A percentile compares a stretch with the other conserved stretches of the same genome.
Conservation (phyloP, 2,888 invertebrate species). For the Limnephilus marmoratus region DNA sequence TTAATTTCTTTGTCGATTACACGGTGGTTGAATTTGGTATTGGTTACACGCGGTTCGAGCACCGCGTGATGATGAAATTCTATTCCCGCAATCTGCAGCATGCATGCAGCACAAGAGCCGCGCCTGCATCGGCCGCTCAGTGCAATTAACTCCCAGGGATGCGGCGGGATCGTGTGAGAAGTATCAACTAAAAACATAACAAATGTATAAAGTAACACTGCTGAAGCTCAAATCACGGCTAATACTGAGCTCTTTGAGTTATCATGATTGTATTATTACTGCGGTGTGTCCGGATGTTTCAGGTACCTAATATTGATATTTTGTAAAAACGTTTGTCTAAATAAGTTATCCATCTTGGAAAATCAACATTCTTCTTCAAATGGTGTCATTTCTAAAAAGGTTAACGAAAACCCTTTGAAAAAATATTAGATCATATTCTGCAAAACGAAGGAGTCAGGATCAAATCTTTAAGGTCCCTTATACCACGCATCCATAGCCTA, state of each 20-base stretch:
- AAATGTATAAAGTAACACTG: neutral
- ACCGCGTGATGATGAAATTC: constrained; percentile 48
- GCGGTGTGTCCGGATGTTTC: neutral
- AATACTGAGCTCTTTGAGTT: neutral
- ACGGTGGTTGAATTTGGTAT: constrained; percentile 39
- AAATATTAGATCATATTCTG: too few species aligned
- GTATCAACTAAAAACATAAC: neutral
- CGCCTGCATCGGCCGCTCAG: constrained; percentile 29
- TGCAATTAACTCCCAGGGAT: constrained; percentile 48
- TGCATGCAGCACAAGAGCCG: neutral
- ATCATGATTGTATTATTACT: neutral
- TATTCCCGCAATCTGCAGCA: constrained; percentile 25
- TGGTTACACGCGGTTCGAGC: constrained; percentile 27
- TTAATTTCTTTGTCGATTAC: constrained; percentile 42
- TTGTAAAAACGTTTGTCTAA: too few species aligned
- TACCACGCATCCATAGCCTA: too few species aligned
- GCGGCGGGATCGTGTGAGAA: constrained; percentile 22
- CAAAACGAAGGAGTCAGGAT: too few species aligned
- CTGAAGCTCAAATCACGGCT: neutral
- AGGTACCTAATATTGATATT: neutral
- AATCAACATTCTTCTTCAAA: too few species aligned
- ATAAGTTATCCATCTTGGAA: too few species aligned
- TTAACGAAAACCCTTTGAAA: too few species aligned
- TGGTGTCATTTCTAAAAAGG: too few species aligned
- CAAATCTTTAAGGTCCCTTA: too few species aligned